Evolutionary conservation across 2,113 vertebrate genomes (phyloP).

Genomic region (Neogobius melanostomus): DNA sequence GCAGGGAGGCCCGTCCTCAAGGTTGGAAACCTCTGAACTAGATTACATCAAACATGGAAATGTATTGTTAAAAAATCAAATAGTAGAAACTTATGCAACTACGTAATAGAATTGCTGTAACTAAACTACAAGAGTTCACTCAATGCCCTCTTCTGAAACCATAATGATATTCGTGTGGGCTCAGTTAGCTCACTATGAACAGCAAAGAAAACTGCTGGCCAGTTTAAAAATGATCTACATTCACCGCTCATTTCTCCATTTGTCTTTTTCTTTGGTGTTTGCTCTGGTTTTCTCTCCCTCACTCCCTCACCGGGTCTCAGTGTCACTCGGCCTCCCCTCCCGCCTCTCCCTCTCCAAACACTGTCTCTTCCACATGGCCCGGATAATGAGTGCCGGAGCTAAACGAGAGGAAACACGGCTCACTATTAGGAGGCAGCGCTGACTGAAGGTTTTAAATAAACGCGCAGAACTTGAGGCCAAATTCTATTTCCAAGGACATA

Average conservation of each 20-base stretch:
- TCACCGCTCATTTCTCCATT: conserved; percentile 54
- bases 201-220: conserved; percentile 64
- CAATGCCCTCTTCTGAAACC: conserved; percentile 30
- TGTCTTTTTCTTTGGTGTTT: conserved; percentile 43
- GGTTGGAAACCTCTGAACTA: no score
- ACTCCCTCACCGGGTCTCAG: conserved; percentile 15
- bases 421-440: conserved; percentile 70
- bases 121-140: conserved; percentile 64
- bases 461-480: conserved; percentile 70
- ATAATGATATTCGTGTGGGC: conserved; percentile 72
- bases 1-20: no score
- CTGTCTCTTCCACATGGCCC: conserved; percentile 69
- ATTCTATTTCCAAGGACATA: conserved; percentile 73
- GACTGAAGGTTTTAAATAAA: conserved; percentile 78
- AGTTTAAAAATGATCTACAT: conserved; percentile 65
- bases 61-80: no score
- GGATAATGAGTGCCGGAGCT: conserved; percentile 71
- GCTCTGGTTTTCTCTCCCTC: conserved; percentile 38
- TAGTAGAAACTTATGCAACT: background rate
- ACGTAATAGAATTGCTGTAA: conserved; percentile 42
- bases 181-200: conserved; percentile 50
- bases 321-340: conserved; percentile 36
- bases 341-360: conserved; percentile 61
- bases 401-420: conserved; percentile 76
- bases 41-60: no score